A percentile compares a stretch with the other conserved stretches of the same genome.
Evolutionary conservation across 2,888 invertebrate genomes (phyloP).

Genomic region (Catocala fraxini): DNA sequence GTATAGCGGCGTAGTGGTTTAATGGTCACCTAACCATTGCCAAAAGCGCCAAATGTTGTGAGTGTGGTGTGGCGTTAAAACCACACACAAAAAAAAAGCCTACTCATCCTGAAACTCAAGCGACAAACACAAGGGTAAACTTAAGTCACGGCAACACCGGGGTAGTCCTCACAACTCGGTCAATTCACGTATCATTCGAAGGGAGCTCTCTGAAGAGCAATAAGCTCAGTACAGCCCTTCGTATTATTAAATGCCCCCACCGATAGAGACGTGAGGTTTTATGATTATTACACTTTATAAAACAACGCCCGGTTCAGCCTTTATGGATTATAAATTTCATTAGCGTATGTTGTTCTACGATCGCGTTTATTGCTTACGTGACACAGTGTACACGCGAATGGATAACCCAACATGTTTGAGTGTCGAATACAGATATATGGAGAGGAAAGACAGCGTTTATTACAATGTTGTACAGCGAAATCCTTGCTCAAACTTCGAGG

Average conservation of each 20-base stretch:
- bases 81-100: too few species aligned
- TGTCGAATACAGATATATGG: too few species aligned
- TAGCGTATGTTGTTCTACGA: constrained; percentile 78
- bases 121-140: neutral
- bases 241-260: constrained; percentile 53
- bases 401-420: neutral
- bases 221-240: constrained; percentile 50
- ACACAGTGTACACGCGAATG: constrained; percentile 34
- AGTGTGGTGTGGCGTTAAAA: too few species aligned
- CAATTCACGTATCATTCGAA: constrained; percentile 25
- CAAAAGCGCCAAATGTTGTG: too few species aligned
- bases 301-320: constrained; percentile 69
- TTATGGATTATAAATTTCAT: constrained; percentile 85
- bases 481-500: too few species aligned
- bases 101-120: too few species aligned
- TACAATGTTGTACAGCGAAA: too few species aligned
- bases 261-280: constrained; percentile 63
- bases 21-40: too few species aligned
- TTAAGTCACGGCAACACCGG: too few species aligned
- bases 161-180: constrained; percentile 5
- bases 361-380: constrained; percentile 72
- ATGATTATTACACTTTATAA: constrained; percentile 85
- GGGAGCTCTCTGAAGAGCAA: constrained; percentile 28
- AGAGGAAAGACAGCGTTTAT: too few species aligned
- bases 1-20: too few species aligned